phyloP scores from a whole-genome alignment of 2,113 vertebrate genomes.

The Scartelaos histophorus region DNA sequence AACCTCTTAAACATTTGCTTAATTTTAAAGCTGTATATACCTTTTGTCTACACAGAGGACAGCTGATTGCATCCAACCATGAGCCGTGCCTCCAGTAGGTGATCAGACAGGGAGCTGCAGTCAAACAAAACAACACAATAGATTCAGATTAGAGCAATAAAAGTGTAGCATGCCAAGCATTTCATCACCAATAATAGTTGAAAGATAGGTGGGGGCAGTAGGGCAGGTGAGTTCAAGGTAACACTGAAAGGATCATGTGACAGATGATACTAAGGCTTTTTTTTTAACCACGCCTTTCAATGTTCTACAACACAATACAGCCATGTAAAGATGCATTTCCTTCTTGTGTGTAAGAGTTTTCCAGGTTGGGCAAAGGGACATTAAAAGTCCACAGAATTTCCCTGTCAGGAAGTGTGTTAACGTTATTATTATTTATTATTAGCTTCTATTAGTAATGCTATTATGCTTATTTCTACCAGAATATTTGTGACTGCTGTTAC shows the following conservation, averaged over 20 bases:
- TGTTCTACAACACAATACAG: not conserved
- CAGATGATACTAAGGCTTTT: not conserved
- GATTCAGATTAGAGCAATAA: not conserved
- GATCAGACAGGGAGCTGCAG: slow-evolving; percentile 81
- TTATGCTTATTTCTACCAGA: too few species aligned
- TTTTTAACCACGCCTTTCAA: not conserved
- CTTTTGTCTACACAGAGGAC: slow-evolving; percentile 86
- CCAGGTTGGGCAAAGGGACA: not conserved
- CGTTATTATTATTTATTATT: not conserved
- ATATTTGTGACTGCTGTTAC: too few species aligned
- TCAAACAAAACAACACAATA: not conserved
- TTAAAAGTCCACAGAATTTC: not conserved
- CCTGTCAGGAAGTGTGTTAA: not conserved
- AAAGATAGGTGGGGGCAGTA: not conserved
- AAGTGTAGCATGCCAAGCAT: not conserved
- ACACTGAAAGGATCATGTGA: not conserved
- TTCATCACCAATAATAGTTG: not conserved
- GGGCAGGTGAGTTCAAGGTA: not conserved
- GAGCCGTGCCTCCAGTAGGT: slow-evolving; percentile 83
- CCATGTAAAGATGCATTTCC: not conserved
- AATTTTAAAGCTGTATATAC: slow-evolving; percentile 25
- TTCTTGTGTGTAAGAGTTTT: not conserved
- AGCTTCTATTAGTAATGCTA: too few species aligned
- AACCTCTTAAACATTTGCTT: not conserved
- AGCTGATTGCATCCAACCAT: slow-evolving; percentile 81